phyloP scores from a whole-genome alignment of 2,113 vertebrate genomes.

The Sceloporus tristichus region DNA sequence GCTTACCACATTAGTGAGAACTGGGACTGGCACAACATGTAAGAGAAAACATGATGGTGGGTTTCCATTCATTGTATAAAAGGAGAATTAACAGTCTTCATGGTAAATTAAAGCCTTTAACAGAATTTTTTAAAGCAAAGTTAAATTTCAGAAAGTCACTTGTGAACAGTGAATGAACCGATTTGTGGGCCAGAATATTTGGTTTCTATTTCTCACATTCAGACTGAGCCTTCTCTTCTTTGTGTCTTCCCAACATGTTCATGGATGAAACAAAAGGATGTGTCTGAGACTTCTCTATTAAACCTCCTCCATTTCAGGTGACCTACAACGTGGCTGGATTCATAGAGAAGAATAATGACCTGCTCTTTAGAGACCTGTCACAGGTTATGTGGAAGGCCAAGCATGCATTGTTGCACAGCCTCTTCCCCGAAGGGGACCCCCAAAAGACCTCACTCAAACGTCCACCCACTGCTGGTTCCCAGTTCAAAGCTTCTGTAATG shows the following conservation, averaged over 20 bases:
- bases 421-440: constrained; percentile 84
- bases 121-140: background rate
- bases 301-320: constrained; percentile 68
- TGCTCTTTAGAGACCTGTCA: constrained; percentile 82
- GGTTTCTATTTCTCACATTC: accelerated
- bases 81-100: background rate
- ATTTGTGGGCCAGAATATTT: background rate
- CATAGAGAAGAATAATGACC: constrained; percentile 86
- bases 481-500: constrained; percentile 81
- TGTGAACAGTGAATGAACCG: background rate
- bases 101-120: background rate
- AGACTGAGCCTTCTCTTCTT: accelerated
- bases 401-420: constrained; percentile 72
- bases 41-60: too few species aligned
- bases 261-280: background rate
- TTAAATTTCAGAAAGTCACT: too few species aligned
- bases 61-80: background rate
- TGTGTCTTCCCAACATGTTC: background rate
- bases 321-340: constrained; percentile 79
- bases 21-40: background rate
- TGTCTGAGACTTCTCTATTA: background rate
- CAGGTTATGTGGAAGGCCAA: constrained; percentile 82
- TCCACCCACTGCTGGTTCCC: constrained; percentile 78
- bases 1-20: background rate
- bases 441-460: constrained; percentile 78